Percentiles rank a stretch among this genome's conserved stretches.
phyloP scores from a whole-genome alignment of 2,888 invertebrate species.

The Lasioglossum vierecki region DNA sequence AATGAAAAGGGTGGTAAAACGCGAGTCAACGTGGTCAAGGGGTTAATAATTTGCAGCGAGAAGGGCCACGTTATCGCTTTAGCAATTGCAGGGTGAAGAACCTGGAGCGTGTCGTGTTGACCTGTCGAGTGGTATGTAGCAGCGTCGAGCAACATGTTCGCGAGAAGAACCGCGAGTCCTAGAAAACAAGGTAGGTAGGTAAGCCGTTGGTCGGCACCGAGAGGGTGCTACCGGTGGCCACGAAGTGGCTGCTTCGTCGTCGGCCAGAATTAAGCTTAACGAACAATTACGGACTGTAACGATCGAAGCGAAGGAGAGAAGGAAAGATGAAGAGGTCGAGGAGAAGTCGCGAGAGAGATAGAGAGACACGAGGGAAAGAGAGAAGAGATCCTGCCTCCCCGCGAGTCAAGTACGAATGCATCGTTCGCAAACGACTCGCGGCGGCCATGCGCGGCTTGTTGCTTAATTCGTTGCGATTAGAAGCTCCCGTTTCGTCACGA shows the following conservation, averaged over 20 bases:
- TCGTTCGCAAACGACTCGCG: slow-evolving; percentile 56
- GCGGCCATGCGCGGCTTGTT: slow-evolving; percentile 60
- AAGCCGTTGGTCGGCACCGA: not conserved
- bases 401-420: slow-evolving; percentile 15
- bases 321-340: not conserved
- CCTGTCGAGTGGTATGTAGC: not conserved
- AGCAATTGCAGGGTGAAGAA: slow-evolving; percentile 8
- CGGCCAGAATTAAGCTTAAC: slow-evolving; percentile 74
- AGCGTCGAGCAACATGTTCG: not conserved
- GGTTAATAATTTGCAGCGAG: not conserved
- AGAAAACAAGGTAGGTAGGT: slow-evolving; percentile 6
- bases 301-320: slow-evolving; percentile 25
- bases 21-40: not conserved
- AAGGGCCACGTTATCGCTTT: not conserved
- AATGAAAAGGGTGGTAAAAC: not conserved
- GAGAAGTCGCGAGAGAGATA: not conserved
- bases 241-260: slow-evolving; percentile 39
- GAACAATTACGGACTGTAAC: slow-evolving; percentile 71
- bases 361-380: slow-evolving; percentile 5
- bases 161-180: not conserved
- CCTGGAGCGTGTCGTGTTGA: not conserved
- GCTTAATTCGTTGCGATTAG: slow-evolving; percentile 65
- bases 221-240: not conserved
- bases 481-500: slow-evolving; percentile 48
- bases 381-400: not conserved